Conservation (phyloP, 2,113 vertebrate species). For the Galemys pyrenaicus region DNA sequence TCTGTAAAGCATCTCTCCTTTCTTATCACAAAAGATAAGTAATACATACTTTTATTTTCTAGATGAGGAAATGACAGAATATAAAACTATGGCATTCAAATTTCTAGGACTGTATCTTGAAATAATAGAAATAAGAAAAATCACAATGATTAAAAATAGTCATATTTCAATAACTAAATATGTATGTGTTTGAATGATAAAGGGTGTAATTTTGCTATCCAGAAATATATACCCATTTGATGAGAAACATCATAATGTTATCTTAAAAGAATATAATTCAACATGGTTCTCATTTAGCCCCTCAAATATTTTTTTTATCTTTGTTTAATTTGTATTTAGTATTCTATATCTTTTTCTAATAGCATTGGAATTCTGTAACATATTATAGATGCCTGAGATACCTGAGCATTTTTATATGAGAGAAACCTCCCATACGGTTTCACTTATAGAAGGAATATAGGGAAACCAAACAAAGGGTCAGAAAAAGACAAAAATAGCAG, state of each 20-base stretch:
- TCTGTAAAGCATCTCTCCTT: not conserved
- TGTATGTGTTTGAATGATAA: not conserved
- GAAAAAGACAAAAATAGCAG: too few relatives aligned
- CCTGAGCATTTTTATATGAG: too few relatives aligned
- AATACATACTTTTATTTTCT: not conserved
- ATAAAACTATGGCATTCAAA: not conserved
- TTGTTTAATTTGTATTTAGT: too few relatives aligned
- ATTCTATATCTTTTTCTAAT: not conserved
- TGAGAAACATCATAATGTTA: not conserved
- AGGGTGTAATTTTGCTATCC: not conserved
- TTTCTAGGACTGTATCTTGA: not conserved
- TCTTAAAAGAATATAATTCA: not conserved
- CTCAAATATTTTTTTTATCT: not conserved
- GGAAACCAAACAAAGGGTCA: too few relatives aligned
- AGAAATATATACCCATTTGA: not conserved
- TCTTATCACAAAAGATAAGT: not conserved
- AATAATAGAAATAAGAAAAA: not conserved
- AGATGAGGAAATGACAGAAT: not conserved
- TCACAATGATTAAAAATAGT: not conserved
- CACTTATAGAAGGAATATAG: too few relatives aligned
- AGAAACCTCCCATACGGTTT: too few relatives aligned
- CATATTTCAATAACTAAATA: not conserved
- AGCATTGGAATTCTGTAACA: not conserved
- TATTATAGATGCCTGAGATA: too few relatives aligned
- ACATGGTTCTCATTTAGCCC: not conserved